Base-by-base conservation (phyloP, 92 coral and sea anemone genomes). In the Umimayanthus chanpuru region DNA sequence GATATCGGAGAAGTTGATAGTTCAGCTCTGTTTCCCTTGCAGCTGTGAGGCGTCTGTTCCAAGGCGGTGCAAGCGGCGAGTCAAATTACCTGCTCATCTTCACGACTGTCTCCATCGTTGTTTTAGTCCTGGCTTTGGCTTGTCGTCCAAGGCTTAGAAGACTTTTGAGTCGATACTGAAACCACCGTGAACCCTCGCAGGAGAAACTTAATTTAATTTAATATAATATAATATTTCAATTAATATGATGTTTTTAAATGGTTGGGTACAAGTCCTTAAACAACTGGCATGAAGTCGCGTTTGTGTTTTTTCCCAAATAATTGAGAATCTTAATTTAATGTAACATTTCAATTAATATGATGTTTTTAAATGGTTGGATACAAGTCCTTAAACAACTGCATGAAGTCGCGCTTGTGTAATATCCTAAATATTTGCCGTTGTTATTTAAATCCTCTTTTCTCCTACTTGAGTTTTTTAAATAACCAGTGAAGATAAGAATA, bases 71-170 rank as follows among this genome's bases (percentile, higher is more conserved):
- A 16, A 44, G 79, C 39, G 8, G 77, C 16, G 79, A 75, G 25
- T 16, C 44, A 11, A 36, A 9, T 44, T 83, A 70, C 64, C 21
- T 83, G 36, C 32, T 50, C 11, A 43, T 43, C 43, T 83, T 83
- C 66, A 11, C 28, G 36, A 2, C 47, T 28, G n/a, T 43, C 55
- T 68, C 87, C 36, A 1, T 70, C 15, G 26, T 30, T 7, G 50
- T 83, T 41, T 68, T 83, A 47, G 25, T 30, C 25, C 18, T 67
- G 30, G 65, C 74, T 71, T 71, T 83, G 25, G 78, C 26, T 43
- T 68, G 78, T 70, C 87, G 87, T 53, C 78, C 87, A 28, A 83
- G 67, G 20, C 66, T 83, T 47, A 83, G 26, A 23, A 28, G 78
- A 30, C 76, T 68, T 44, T 83, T 83, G 36, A 40, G 16, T 18